phyloP scores from a whole-genome alignment of 2,888 invertebrate species.

The Isotomurus palustris region DNA sequence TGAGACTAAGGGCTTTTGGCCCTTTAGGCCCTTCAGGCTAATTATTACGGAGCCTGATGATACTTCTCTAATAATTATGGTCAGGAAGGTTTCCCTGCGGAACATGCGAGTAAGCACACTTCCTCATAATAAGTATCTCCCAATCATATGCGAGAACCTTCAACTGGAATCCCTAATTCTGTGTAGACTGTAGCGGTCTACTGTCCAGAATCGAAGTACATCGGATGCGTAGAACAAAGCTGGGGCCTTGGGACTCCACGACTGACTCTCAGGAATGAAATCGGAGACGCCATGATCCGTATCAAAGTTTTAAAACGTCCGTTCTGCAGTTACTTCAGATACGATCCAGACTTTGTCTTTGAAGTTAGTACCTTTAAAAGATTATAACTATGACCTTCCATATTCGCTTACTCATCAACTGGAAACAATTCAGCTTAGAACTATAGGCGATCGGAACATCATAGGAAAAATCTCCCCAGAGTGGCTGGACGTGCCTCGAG shows the following conservation, averaged over 20 bases:
- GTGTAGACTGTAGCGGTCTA: conserved; percentile 6
- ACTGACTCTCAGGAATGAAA: conserved; percentile 6
- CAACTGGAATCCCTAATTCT: too few species aligned
- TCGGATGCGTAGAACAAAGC: conserved; percentile 21
- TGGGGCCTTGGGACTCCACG: conserved; percentile 1
- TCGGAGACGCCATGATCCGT: conserved; percentile 9
- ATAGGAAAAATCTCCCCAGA: conserved; percentile 23
- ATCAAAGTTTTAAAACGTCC: conserved; percentile 10
- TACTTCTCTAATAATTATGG: conserved; percentile 1
- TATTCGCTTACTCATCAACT: not conserved
- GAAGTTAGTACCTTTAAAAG: conserved; percentile 3
- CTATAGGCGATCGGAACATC: conserved; percentile 12
- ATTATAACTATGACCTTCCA: not conserved
- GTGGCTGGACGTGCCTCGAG: conserved; percentile 26
- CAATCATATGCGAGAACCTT: too few species aligned
- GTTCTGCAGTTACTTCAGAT: conserved; percentile 4
- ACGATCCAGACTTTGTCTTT: conserved; percentile 18
- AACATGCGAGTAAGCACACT: not conserved
- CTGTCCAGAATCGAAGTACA: conserved; percentile 6
- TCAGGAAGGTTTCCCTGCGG: not conserved
- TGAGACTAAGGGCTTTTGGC: too few species aligned
- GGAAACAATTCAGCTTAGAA: conserved; percentile 9
- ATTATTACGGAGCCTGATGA: conserved; percentile 23
- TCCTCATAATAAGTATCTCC: not conserved
- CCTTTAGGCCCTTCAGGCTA: conserved; percentile 7